Base-by-base conservation (phyloP, 1,140 invertebrate species). In the Cheumatopsyche charites region DNA sequence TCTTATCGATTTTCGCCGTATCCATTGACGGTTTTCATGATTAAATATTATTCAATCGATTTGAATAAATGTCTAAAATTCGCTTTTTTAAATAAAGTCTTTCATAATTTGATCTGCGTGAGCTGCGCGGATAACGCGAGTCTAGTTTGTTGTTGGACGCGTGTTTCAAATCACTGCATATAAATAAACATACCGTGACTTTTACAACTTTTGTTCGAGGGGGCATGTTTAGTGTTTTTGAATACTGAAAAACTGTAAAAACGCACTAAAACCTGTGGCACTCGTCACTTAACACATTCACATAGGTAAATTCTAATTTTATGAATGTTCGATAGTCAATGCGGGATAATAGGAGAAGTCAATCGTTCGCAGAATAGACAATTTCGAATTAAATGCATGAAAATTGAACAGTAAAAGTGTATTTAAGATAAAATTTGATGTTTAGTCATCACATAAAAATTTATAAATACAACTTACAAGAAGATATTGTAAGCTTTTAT, bases 171-270 rank as follows among this genome's bases (percentile, higher is more conserved):
- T 36, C 45, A 68, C 23, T 43, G 47, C 66, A 68, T 55, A 26
- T 47, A 68, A 68, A 68, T 68, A 68, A 68, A 68, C 66, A 68
- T 21, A 19, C 66, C 49, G 47, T 58, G 66, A 68, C 66, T 68
- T 68, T 68, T 68, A 68, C 66, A 68, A 68, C 47, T 68, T 68
- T 68, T 68, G 66, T 68, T 67, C 63, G 29, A 11, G 15, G 62
- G 25, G 26, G 49, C 66, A 55, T 68, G 66, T 68, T 68, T 58
- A 68, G 49, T 68, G 66, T 68, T 68, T 63, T 55, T 68, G 49
- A 68, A 55, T 68, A 68, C 66, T 52, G 25, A 42, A 68, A 68
- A 68, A 68, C 47, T 68, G 49, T 68, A 55, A 68, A 68, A 68
- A 68, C 43, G 66, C 66, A 68, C 23, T 68, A 68, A 68, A 68